Evolutionary conservation across 2,888 invertebrate species (phyloP), one percentile per base, ranked within the genome.

Genomic region (Metalampra italica): DNA sequence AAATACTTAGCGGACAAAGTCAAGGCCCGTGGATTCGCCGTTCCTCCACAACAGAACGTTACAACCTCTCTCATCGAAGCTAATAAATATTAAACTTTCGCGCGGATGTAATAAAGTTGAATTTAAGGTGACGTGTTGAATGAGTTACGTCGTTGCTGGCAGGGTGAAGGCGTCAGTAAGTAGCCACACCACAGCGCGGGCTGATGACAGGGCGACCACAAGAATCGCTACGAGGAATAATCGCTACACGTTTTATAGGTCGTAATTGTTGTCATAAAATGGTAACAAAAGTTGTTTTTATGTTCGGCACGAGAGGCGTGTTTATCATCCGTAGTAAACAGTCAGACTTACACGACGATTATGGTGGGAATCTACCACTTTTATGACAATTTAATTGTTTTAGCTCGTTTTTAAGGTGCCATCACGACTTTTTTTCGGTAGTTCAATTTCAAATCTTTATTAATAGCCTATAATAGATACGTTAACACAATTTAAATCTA

Each of bases 201-300:
- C 75, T 73, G 86, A 82, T 82, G 85, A 83, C 84, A 85, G 82
- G 67, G 66, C 71, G 72, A 77, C 82, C 86, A 75, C 86, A 82
- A 82, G 81, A 83, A 85, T 86, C 77, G 82, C 78, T 79, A 78
- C 79, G 74, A 75, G 72, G 77, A 82, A 87, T 87, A 86, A 86
- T 85, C 83, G 80, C 78, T 82, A 83, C 83, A 83, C 76, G 79
- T 84, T 88, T 89, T 88, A 89, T 88, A 78, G 88, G 78, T 86
- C 87, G 82, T 89, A 89, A 88, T 89, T 87, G 87, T 85, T 86
- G 85, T 84, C 85, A 82, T 89, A 88, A 89, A 89, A 86, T 84
- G 75, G 83, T 84, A 86, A 88, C 88, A 88, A 88, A 87, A 86
- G 79, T 83, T 83, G 75, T 83, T 87, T 84, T 89, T 84, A 88